A percentile compares a stretch with the other conserved stretches of the same genome.
Evolutionary conservation across 2,797 vertebrate species (phyloP).

Genomic region (Lagorchestes hirsutus): DNA sequence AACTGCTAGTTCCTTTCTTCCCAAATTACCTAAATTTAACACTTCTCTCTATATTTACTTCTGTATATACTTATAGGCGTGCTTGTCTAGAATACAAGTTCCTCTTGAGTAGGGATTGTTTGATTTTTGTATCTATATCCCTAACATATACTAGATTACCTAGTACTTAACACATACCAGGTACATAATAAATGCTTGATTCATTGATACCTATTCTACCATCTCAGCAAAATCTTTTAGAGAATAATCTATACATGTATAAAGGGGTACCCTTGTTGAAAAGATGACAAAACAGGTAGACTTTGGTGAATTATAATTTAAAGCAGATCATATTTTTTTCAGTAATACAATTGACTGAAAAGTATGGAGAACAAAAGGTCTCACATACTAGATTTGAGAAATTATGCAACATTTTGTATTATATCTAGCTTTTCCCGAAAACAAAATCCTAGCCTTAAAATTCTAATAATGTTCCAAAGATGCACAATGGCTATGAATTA

Average conservation of each 20-base stretch:
- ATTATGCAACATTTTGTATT: neutral
- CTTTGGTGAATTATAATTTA: neutral
- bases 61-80: neutral
- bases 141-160: too few species aligned
- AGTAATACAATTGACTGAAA: neutral
- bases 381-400: neutral
- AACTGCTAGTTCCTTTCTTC: neutral
- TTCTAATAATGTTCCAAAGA: neutral
- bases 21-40: neutral
- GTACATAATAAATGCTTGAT: neutral
- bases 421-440: neutral
- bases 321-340: neutral
- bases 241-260: neutral
- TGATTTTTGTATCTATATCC: neutral
- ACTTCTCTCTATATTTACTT: neutral
- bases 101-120: neutral
- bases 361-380: neutral
- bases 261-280: neutral
- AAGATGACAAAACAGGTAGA: neutral
- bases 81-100: neutral
- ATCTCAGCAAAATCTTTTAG: neutral
- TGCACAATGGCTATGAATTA: neutral
- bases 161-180: neutral
- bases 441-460: neutral
- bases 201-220: neutral